Evolutionary conservation across 2,797 vertebrate genomes (phyloP).

Genomic region (Acanthurus tractus): DNA sequence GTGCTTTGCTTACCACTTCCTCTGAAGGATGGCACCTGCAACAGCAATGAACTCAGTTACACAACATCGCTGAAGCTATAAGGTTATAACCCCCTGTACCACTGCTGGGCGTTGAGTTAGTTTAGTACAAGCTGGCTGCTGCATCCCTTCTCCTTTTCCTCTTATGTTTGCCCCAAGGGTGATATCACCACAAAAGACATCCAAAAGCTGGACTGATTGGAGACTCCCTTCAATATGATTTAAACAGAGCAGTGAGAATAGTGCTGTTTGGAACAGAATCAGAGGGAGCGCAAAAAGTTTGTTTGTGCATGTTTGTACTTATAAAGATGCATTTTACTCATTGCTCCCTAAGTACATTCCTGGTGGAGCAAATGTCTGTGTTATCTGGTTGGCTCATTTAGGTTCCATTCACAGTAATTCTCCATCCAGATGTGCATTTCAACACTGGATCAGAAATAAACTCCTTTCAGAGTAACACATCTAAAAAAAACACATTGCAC

Average conservation of each 20-base stretch:
- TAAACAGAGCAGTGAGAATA: slow-evolving; percentile 10
- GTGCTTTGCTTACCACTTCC: slow-evolving; percentile 56
- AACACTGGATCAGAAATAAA: too few species aligned
- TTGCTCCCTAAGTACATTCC: slow-evolving; percentile 33
- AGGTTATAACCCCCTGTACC: slow-evolving; percentile 5
- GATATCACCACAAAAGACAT: slow-evolving; percentile 44
- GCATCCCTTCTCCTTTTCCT: slow-evolving; percentile 20
- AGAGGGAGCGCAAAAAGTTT: slow-evolving; percentile 12
- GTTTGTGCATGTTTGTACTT: slow-evolving; percentile 19
- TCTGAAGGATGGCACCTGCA: slow-evolving; percentile 71
- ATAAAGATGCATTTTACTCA: slow-evolving; percentile 37
- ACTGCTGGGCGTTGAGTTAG: slow-evolving; percentile 29
- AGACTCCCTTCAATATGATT: slow-evolving; percentile 23
- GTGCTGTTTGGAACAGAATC: slow-evolving; percentile 34
- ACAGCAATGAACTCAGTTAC: slow-evolving; percentile 51
- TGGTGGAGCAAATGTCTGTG: slow-evolving; percentile 14
- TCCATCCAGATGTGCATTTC: too few species aligned
- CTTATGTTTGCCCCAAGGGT: slow-evolving; percentile 27
- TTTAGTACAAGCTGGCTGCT: slow-evolving; percentile 37
- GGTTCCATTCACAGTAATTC: too few species aligned
- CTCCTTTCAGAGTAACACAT: too few species aligned
- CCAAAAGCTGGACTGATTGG: slow-evolving; percentile 10
- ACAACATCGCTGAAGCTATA: slow-evolving; percentile 22
- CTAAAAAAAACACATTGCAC: too few species aligned
- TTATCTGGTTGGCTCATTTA: slow-evolving; percentile 37